Conservation (phyloP, 1,140 invertebrate genomes). For the Zaprionus africanus region DNA sequence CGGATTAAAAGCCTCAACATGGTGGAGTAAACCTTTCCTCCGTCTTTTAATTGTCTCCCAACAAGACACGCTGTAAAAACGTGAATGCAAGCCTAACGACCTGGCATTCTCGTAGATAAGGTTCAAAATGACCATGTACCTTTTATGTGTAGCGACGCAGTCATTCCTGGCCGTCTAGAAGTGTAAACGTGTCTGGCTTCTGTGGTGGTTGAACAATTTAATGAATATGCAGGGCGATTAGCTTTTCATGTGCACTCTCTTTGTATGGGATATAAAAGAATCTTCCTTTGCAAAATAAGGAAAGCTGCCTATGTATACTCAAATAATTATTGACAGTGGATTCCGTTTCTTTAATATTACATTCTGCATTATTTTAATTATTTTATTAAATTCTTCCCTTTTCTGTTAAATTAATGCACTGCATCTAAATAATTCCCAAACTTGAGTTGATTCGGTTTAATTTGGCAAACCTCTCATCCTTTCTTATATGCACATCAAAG, state of each 20-base stretch:
- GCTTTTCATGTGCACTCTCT: background rate
- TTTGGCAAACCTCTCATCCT: background rate
- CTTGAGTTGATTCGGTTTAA: no score
- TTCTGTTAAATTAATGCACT: no score
- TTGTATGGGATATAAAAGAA: background rate
- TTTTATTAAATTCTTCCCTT: no score
- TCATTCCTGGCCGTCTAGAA: background rate
- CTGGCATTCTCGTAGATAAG: slow-evolving; percentile 80
- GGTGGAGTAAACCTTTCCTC: slow-evolving; percentile 11
- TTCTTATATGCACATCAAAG: background rate
- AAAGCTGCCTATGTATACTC: background rate
- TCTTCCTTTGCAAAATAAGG: background rate
- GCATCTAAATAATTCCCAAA: no score
- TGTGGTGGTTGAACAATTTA: slow-evolving; percentile 50
- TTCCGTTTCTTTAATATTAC: no score
- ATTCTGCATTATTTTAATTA: no score
- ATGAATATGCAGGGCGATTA: slow-evolving; percentile 59
- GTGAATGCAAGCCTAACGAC: slow-evolving; percentile 80
- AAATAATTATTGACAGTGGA: no score
- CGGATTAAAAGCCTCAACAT: background rate
- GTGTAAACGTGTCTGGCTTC: slow-evolving; percentile 31
- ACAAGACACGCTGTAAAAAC: background rate
- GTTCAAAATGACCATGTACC: slow-evolving; percentile 61
- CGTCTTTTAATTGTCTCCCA: background rate
- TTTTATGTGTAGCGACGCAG: slow-evolving; percentile 37